Evolutionary conservation across 37 sponge, comb jelly and placozoan species (phyloP), one percentile per base, ranked within the genome.

Genomic region (Theonella swinhoei): DNA sequence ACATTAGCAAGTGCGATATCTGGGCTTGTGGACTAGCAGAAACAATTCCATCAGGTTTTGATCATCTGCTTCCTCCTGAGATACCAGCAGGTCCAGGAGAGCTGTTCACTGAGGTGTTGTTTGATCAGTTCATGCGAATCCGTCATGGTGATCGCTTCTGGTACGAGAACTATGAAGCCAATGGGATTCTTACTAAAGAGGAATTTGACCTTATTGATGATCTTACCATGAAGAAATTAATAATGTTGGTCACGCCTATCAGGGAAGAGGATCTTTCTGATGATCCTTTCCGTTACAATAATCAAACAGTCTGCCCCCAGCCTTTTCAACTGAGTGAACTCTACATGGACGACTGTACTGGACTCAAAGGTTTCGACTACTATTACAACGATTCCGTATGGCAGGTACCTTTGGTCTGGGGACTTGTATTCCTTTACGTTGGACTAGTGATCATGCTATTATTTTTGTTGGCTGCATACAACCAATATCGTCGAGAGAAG

Each of bases 121-220:
- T 79, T 65, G 98, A 98, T 68, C 98, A 98, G 90, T 95, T 98
- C 70, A 84, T 92, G 86, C 78, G 98, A 26, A 89, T 95, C 39
- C 77, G 98, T 47, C 90, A 93, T 43, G 95, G 75, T 63, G 96
- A 98, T 59, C 86, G 98, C 25, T 95, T 95, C 93, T 98, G 98
- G 98, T 98, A 82, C 54, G 94, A 95, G 62, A 95, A 98, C 86
- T 80, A 74, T 41, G 69, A 90, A 70, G 42, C 22, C 36, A 93
- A 93, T 69, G 68, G 79, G 0, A 42, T 96, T 28, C 93, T 95
- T 72, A 85, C 90, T 25, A 54, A 70, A 42, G 84, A 71, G n/a
- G 98, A 98, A 64, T 76, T 90, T 14, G 14, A 83, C 22, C 31
- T 61, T 35, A 98, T 98, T 22, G 58, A 42, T 4, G 42, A 71